Evolutionary conservation across 2,113 vertebrate species (phyloP).

Genomic region (Lipotes vexillifer): DNA sequence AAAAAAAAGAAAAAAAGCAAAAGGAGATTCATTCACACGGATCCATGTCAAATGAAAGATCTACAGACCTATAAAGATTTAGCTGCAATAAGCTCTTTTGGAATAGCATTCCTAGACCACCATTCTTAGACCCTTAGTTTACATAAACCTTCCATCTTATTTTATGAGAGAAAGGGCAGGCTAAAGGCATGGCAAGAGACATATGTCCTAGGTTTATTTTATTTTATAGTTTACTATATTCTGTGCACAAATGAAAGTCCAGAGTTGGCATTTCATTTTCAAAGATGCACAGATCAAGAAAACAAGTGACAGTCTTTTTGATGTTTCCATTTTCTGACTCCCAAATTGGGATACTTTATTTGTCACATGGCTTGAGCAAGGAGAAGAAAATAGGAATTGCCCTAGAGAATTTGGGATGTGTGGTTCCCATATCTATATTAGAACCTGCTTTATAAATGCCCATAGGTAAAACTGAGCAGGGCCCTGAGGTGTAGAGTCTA

Average conservation of each 20-base stretch:
- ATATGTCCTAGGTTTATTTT: neutral
- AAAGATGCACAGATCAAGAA: neutral
- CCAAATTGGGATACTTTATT: neutral
- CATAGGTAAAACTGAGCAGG: neutral
- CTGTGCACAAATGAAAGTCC: neutral
- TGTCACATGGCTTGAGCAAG: neutral
- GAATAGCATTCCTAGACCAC: neutral
- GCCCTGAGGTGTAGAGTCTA: neutral
- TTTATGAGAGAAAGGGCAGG: neutral
- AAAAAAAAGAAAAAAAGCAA: neutral
- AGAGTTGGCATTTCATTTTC: neutral
- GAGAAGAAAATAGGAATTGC: neutral
- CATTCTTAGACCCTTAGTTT: neutral
- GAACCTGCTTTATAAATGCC: neutral
- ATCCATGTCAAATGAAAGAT: neutral
- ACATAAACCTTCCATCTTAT: neutral
- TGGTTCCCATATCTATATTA: neutral
- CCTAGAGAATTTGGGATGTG: neutral
- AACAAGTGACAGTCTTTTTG: neutral
- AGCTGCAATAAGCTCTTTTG: neutral
- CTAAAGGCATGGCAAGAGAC: neutral
- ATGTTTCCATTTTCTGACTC: conserved; percentile 11
- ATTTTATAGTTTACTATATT: neutral
- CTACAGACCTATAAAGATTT: neutral
- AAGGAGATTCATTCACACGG: neutral